Evolutionary conservation across 2,113 vertebrate genomes (phyloP).

Genomic region (Zapus hudsonius): DNA sequence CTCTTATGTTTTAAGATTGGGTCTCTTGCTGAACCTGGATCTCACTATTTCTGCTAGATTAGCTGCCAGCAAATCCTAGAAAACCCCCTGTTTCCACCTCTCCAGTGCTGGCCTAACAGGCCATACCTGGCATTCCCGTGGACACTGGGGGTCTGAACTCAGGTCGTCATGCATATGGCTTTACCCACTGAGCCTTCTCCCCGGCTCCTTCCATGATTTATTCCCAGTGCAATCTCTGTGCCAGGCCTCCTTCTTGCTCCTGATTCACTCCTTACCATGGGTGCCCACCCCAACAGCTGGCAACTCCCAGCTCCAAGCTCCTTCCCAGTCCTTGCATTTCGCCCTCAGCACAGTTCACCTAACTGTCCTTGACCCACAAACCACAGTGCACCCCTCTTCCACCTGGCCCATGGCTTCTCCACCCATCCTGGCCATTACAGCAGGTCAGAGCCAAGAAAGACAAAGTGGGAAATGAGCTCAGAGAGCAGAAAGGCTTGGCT

Average conservation of each 20-base stretch:
- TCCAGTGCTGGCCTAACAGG: too few relatives aligned
- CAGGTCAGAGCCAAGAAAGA: neutral
- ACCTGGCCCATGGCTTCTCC: neutral
- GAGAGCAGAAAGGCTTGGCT: neutral
- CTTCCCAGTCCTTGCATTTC: fast-evolving
- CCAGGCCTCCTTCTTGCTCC: neutral
- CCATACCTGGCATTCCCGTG: too few relatives aligned
- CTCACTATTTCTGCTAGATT: too few relatives aligned
- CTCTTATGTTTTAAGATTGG: too few relatives aligned
- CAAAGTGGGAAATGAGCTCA: neutral
- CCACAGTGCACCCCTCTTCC: neutral
- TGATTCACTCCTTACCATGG: neutral
- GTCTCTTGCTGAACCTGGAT: too few relatives aligned
- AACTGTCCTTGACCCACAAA: neutral
- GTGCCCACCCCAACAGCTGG: too few relatives aligned
- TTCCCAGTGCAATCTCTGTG: fast-evolving
- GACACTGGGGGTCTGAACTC: too few relatives aligned
- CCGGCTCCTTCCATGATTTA: too few relatives aligned
- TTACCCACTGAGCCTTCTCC: too few relatives aligned
- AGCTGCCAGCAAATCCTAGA: too few relatives aligned
- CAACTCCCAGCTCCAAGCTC: neutral
- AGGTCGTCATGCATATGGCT: too few relatives aligned
- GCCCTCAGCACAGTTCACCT: neutral
- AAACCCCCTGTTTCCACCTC: too few relatives aligned
- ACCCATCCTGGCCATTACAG: neutral